Evolutionary conservation across 2,113 vertebrate genomes (phyloP).

Genomic region (Ginglymostoma cirratum): DNA sequence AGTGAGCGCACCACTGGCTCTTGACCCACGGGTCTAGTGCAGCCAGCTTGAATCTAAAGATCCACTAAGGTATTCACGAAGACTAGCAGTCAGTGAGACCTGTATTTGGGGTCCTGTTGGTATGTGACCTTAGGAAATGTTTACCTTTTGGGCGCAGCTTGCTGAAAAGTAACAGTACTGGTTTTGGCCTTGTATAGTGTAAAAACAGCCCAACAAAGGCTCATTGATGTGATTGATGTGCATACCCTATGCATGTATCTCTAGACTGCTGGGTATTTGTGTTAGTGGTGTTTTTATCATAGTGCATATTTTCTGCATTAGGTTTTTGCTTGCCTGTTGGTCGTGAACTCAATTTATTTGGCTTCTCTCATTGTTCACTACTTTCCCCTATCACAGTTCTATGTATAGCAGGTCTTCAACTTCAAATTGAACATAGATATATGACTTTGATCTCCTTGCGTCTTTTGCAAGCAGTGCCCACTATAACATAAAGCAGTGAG

Average conservation of each 20-base stretch:
- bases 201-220: constrained; percentile 4
- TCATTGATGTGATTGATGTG: not conserved
- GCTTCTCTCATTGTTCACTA: not conserved
- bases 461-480: not conserved
- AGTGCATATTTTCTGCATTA: constrained; percentile 13
- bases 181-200: not conserved
- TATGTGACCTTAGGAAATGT: constrained; percentile 6
- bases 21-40: not conserved
- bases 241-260: not conserved
- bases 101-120: constrained; percentile 14
- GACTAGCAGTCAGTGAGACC: not conserved
- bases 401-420: not conserved
- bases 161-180: not conserved
- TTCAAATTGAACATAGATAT: not conserved
- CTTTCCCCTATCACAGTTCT: not conserved
- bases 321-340: not conserved
- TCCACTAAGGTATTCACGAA: not conserved
- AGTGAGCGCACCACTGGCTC: not conserved
- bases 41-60: not conserved
- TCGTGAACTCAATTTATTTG: not conserved
- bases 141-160: not conserved
- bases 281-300: not conserved
- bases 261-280: not conserved
- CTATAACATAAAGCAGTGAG: not conserved
- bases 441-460: not conserved